Base-by-base conservation (phyloP, 2,113 vertebrate genomes). In the Dolichallabes microphthalmus region DNA sequence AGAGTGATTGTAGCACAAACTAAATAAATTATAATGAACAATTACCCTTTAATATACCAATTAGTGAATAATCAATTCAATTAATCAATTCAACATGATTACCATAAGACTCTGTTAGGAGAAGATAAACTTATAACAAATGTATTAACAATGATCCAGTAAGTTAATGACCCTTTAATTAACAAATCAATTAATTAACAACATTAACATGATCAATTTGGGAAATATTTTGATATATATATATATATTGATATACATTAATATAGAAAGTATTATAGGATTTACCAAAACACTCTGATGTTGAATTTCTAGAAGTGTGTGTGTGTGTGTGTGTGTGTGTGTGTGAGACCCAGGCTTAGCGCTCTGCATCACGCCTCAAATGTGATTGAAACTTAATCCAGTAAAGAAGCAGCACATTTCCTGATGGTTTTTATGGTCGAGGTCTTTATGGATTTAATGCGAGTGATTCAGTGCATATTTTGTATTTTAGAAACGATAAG, bases 331-430 rank as follows among this genome's bases (percentile, higher is more conserved):
- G 68, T 20, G 66, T 69, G 17, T 39, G 84, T 83, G 85, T 74
- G 88, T 86, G 80, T 53, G 32, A 90, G 90, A 92, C 83, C 90
- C 76, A 45, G 78, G 82, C 90, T 93, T 92, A 94, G 89, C 91
- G 86, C 30, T 87, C 90, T 85, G 80, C 90, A 89, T 90, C 78
- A 89, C 90, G 84, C 90, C 89, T 45, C 89, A 94, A 93, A 94
- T 94, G 93, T 94, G 91, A 94, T 93, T 94, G 88, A 92, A 94
- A 91, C 92, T 86, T 93, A 93, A 94, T 95, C 93, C 89, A 86
- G 86, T 85, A 88, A 89, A 90, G 89, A 88, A 90, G 88, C 87
- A 89, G 82, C 45, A 84, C 82, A 85, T 92, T 91, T 91, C 83
- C 92, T 91, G 86, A 90, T 87, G 88, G 90, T 79, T 83, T 87